phyloP scores from a whole-genome alignment of 30 jellyfish, hydroid and myxozoan genomes.

The Turritopsis rubra region DNA sequence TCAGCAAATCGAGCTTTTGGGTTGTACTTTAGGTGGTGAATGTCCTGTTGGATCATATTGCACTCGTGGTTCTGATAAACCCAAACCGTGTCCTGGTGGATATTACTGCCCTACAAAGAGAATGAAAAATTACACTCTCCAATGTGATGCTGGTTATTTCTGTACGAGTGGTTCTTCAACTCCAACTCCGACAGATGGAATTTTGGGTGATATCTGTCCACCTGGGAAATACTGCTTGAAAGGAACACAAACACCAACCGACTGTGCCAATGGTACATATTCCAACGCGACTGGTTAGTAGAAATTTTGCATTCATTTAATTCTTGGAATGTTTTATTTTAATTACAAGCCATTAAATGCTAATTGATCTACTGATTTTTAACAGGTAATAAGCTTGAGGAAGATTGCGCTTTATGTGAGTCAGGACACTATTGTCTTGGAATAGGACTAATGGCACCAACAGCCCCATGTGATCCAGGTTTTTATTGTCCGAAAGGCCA shows the following conservation, averaged over 20 bases:
- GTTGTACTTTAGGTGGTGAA: slow-evolving; percentile 67
- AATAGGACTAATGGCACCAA: slow-evolving; percentile 55
- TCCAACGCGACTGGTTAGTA: slow-evolving; percentile 71
- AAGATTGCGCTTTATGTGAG: slow-evolving; percentile 61
- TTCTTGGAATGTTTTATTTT: neutral
- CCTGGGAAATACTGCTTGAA: slow-evolving; percentile 74
- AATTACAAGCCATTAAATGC: no score
- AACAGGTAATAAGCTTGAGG: slow-evolving; percentile 51
- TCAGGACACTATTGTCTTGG: slow-evolving; percentile 82
- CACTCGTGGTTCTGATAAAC: slow-evolving; percentile 76
- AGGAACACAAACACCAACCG: slow-evolving; percentile 57
- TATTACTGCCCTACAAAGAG: slow-evolving; percentile 73
- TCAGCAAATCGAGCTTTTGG: no score
- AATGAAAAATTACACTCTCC: slow-evolving; percentile 49
- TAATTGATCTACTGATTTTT: neutral
- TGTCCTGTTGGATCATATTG: slow-evolving; percentile 95
- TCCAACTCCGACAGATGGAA: slow-evolving; percentile 52
- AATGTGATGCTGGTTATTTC: slow-evolving; percentile 59
- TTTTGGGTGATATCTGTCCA: slow-evolving; percentile 78
- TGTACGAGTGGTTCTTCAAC: slow-evolving; percentile 76
- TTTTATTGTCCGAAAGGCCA: slow-evolving; percentile 91
- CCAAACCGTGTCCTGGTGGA: slow-evolving; percentile 82
- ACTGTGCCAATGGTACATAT: slow-evolving; percentile 82
- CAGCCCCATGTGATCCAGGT: slow-evolving; percentile 83
- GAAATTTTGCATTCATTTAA: neutral